Evolutionary conservation across 2,888 invertebrate species (phyloP), one percentile per base, ranked within the genome.

Genomic region (Galeruca laticollis): DNA sequence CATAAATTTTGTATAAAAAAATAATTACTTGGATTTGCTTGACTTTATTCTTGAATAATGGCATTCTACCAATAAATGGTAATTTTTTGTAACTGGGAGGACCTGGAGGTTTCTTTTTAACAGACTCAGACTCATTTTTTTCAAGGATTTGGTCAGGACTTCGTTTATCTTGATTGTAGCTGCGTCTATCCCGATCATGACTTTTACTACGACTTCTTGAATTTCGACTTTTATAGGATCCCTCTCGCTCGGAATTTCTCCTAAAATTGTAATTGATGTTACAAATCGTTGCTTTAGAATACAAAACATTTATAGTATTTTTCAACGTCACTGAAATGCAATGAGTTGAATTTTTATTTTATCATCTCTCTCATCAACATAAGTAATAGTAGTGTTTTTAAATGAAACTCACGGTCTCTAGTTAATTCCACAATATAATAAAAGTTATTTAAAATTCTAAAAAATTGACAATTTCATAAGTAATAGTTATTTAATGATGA

Each of bases 51-150:
- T 92, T 93, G 80, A 93, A 93, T 11, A 95, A 88, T 0, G 95
- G 95, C 91, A 95, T 92, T 83, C 94, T 90, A 74, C 95, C 95
- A 74, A 95, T 95, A 78, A 95, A 94, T 0, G 94, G 94, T 81
- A 94, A 87, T 82, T 94, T 94, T 72, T 91, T 92, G 73, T 91
- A 90, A 37, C 65, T 86, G 79, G 79, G 88, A 83, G 85, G 88
- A 76, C 60, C 78, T 0, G 83, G 82, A 4, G 82, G 83, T 72
- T 84, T 84, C 72, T 82, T 81, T 60, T 75, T 77, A 59, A 15
- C 18, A 9, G 37, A 37, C 21, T 35, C 49, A 2, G 37, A 37
- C 15, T 35, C 49, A 6, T 26, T 26, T 57, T 57, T 47, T 3
- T 66, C 63, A 4, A 49, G 65, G 21, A 35, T 60, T 31, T 68